Evolutionary conservation across 1,140 invertebrate species (phyloP), one percentile per base, ranked within the genome.

Genomic region (Odontomachus brunneus): DNA sequence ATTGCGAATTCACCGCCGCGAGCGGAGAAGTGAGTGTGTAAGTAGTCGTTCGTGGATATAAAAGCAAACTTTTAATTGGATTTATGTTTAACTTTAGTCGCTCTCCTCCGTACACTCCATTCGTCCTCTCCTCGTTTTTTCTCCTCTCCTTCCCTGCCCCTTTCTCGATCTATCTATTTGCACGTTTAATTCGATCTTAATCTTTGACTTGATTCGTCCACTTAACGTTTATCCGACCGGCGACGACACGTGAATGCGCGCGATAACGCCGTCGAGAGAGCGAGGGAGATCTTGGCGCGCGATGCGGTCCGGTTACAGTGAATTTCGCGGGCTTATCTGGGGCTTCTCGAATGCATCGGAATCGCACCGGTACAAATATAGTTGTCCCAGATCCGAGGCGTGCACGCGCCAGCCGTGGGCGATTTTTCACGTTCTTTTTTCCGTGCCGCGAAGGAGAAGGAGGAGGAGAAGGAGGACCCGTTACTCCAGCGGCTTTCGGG

Each of bases 381-480:
- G 87, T 84, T 88, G 87, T 78, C 87, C 87, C 83, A 88, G 82
- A 88, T 88, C 82, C 85, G 81, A 24, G 22, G 26, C 49, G 63
- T 67, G 73, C 49, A 48, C 60, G 59, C 73, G 62, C 63, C 48
- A 26, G 57, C 71, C 29, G 38, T 44, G 81, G 48, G 19, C 55
- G 51, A 74, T 73, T 81, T 82, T 82, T 87, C 78, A 65, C 59
- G 63, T 78, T 84, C 60, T 72, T 71, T 84, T 84, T 74, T 48
- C 53, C 51, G 62, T n/a, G 3, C 5, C 51, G 78, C 49, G 29
- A 69, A 26, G 15, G 59, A 49, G 38, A 33, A 5, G 5, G 29
- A 69, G 38, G 15, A 53, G 38, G 38, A 57, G 63, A 55, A 49
- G 75, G 71, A 49, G 76, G 55, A 66, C 49, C 24, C 26, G 63